A percentile compares a stretch with the other conserved stretches of the same genome.
Evolutionary conservation across 2,113 vertebrate genomes (phyloP).

Genomic region (Furnarius figulus): DNA sequence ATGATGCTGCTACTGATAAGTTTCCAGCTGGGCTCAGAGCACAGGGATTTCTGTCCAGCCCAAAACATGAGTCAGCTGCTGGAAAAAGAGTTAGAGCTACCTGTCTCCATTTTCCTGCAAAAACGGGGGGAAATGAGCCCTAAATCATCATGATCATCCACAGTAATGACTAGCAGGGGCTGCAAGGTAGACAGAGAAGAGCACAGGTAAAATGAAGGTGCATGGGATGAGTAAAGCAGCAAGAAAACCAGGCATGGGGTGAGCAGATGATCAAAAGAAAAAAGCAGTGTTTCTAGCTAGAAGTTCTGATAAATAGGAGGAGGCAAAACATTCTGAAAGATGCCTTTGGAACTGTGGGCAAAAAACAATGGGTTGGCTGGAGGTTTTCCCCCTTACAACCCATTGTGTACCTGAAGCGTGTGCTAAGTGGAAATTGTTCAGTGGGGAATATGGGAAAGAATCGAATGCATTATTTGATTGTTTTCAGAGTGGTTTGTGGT

Average conservation of each 20-base stretch:
- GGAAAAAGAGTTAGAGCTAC: background rate
- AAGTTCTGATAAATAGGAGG: background rate
- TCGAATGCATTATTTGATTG: background rate
- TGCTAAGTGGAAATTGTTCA: background rate
- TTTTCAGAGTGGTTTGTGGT: background rate
- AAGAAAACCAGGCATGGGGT: background rate
- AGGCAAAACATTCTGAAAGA: background rate
- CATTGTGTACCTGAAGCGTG: background rate
- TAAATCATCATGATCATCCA: too few species aligned
- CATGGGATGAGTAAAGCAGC: background rate
- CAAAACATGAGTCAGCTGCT: background rate
- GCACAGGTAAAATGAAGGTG: background rate
- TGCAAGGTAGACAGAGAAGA: background rate
- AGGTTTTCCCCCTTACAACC: background rate
- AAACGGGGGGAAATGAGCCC: rapidly evolving
- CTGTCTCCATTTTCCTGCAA: background rate
- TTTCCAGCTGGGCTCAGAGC: background rate
- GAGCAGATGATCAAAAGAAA: background rate
- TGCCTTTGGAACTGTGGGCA: background rate
- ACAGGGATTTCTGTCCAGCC: background rate
- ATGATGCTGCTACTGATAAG: background rate
- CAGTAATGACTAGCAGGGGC: background rate
- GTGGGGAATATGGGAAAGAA: background rate
- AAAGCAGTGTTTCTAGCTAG: background rate
- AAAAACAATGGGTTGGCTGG: rapidly evolving